These are phyloP conservation scores for Brachypodius melanocephalos DNA, from an alignment of 2,113 vertebrate genomes.

Conservation along the genomic window DNA sequence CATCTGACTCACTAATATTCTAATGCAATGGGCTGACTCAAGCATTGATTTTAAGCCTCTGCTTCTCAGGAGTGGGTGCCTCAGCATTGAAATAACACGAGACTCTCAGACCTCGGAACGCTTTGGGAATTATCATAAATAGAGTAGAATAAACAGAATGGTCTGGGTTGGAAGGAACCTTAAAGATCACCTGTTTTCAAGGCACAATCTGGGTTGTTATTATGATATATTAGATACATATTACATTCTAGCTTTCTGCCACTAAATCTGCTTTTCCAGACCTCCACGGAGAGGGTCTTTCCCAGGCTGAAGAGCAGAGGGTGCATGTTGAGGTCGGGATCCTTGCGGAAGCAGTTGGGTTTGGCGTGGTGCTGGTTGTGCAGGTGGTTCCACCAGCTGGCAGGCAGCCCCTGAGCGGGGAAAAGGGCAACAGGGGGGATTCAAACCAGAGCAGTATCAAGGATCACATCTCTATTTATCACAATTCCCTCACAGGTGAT, in stretches of 20 bases:
- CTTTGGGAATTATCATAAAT: background rate
- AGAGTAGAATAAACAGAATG: background rate
- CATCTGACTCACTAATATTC: background rate
- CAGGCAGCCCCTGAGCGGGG: slow-evolving; percentile 70
- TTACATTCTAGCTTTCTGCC: background rate
- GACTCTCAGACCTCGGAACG: background rate
- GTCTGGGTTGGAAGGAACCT: background rate
- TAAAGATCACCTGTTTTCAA: background rate
- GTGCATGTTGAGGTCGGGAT: slow-evolving; percentile 83
- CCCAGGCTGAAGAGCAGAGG: slow-evolving; percentile 81
- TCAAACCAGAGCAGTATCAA: background rate
- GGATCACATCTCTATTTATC: background rate
- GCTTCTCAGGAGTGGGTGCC: background rate
- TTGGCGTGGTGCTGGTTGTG: slow-evolving; percentile 86
- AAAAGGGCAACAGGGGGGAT: background rate
- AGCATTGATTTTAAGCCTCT: background rate
- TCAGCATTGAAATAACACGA: background rate
- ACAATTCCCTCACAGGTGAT: background rate
- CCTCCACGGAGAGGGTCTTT: slow-evolving; percentile 76
- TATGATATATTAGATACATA: background rate
- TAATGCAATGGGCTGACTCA: background rate
- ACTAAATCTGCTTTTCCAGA: background rate
- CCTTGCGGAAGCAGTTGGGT: slow-evolving; percentile 82
- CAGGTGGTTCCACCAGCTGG: slow-evolving; percentile 83
- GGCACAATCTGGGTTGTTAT: too few species aligned